Evolutionary conservation across 2,113 vertebrate genomes (phyloP).

Genomic region (Catharus fuscescens): DNA sequence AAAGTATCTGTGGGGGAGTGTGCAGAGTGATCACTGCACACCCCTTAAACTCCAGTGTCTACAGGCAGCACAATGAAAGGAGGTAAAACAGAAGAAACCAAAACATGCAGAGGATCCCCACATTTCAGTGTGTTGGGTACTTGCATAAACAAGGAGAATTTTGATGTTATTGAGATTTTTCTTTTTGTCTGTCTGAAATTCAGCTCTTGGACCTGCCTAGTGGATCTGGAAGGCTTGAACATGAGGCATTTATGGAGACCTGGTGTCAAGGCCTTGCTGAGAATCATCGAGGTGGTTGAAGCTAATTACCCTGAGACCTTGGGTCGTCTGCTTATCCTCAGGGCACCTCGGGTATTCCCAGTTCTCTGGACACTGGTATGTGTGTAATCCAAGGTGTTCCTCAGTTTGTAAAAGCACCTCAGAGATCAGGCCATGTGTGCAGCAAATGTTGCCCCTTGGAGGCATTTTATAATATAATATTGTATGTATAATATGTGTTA

Average conservation of each 20-base stretch:
- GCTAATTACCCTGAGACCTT: constrained; percentile 97
- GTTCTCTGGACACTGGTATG: constrained; percentile 95
- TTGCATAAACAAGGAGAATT: background rate
- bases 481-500: no score
- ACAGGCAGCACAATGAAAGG: background rate
- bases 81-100: background rate
- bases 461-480: background rate
- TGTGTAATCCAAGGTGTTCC: background rate
- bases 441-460: background rate
- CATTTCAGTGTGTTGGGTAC: background rate
- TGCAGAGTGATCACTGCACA: background rate
- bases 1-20: background rate
- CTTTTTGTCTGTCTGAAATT: background rate
- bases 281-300: constrained; percentile 96
- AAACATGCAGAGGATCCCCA: background rate
- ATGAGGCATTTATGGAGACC: constrained; percentile 97
- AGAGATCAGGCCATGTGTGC: background rate
- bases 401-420: background rate
- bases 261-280: constrained; percentile 91
- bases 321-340: constrained; percentile 89
- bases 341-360: constrained; percentile 92
- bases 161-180: background rate
- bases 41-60: background rate
- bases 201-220: constrained; percentile 96
- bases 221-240: constrained; percentile 94